Conservation (phyloP, 2,113 vertebrate genomes). For the Prolemur simus region DNA sequence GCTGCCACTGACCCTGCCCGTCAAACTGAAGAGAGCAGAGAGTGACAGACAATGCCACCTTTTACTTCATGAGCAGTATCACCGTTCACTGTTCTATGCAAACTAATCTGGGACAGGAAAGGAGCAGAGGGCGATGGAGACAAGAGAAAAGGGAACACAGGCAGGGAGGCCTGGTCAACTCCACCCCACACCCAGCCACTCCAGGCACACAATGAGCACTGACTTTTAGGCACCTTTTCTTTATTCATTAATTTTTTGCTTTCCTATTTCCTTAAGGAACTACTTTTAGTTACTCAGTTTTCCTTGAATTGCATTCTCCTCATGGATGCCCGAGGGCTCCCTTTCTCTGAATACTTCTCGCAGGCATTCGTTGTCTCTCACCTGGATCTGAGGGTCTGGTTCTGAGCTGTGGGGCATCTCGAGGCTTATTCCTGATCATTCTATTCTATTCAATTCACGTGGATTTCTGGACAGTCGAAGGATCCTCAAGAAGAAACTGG, state of each 20-base stretch:
- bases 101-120: slow-evolving; percentile 4
- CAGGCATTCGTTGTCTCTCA: not conserved
- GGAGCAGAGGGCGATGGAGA: not conserved
- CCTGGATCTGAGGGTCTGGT: not conserved
- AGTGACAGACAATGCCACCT: not conserved
- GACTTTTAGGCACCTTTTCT: not conserved
- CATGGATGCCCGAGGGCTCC: not conserved
- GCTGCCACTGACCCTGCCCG: not conserved
- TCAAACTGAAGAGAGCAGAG: slow-evolving; percentile 8
- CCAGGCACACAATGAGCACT: not conserved
- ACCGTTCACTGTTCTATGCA: slow-evolving; percentile 4
- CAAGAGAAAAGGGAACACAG: not conserved
- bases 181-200: not conserved
- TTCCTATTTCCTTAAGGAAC: not conserved
- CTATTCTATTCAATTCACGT: not conserved
- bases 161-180: not conserved
- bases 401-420: not conserved
- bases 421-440: not conserved
- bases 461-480: not conserved
- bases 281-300: not conserved
- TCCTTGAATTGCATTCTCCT: not conserved
- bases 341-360: not conserved
- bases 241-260: not conserved
- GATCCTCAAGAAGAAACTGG: not conserved
- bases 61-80: not conserved